These are phyloP conservation scores for Adrianichthys oophorus DNA, from an alignment of 2,797 vertebrate species.

Conservation along the genomic window DNA sequence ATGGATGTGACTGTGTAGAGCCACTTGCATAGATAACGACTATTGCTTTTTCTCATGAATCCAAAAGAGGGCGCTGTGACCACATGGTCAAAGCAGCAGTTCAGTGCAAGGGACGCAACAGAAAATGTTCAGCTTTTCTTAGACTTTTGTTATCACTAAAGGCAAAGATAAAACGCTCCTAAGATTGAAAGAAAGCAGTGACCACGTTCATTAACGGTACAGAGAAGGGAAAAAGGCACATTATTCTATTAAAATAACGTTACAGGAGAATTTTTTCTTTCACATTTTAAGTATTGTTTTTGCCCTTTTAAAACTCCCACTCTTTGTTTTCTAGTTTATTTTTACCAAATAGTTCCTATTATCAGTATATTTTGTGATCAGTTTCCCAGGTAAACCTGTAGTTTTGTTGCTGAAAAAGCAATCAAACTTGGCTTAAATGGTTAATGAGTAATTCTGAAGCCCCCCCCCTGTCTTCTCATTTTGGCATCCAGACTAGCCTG, in stretches of 20 bases:
- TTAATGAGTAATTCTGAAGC: slow-evolving; percentile 48
- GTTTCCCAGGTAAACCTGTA: slow-evolving; percentile 31
- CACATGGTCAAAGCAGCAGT: slow-evolving; percentile 22
- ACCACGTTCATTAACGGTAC: slow-evolving; percentile 6
- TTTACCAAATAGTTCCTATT: neutral
- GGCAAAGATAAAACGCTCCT: slow-evolving; percentile 25
- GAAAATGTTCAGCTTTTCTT: slow-evolving; percentile 27
- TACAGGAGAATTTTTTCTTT: neutral
- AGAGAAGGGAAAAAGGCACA: too few relatives aligned
- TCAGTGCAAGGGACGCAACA: slow-evolving; percentile 22
- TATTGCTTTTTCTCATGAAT: neutral
- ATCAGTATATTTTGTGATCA: slow-evolving; percentile 8
- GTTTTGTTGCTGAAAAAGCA: slow-evolving; percentile 26
- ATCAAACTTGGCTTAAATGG: slow-evolving; percentile 22
- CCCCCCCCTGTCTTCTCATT: slow-evolving; percentile 44
- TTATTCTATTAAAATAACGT: too few relatives aligned
- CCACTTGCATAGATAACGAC: too few relatives aligned
- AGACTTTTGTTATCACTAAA: slow-evolving; percentile 17
- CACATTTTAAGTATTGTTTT: neutral
- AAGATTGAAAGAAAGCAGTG: neutral
- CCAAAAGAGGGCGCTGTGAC: slow-evolving; percentile 61
- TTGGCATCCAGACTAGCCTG: slow-evolving; percentile 50
- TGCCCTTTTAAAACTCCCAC: neutral
- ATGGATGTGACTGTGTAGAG: neutral
- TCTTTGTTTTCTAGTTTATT: neutral